Evolutionary conservation across 2,797 vertebrate species (phyloP).

Genomic region (Syngnathus acus): DNA sequence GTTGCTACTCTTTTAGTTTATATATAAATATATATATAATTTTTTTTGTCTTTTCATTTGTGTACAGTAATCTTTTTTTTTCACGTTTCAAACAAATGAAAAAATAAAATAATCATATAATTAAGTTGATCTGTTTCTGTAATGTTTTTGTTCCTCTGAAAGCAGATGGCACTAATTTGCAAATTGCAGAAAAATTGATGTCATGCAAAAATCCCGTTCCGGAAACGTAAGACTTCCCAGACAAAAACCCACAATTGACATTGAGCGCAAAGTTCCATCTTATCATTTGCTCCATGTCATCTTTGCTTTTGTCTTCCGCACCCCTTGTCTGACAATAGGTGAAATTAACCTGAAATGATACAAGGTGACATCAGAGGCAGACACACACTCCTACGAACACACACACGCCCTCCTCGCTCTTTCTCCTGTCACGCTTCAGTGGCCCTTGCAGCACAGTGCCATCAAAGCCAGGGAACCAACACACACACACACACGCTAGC

Average conservation of each 20-base stretch:
- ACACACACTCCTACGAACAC: slow-evolving; percentile 28
- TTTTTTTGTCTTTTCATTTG: too few relatives aligned
- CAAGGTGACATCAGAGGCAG: slow-evolving; percentile 63
- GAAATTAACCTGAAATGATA: slow-evolving; percentile 72
- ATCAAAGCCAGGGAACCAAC: slow-evolving; percentile 55
- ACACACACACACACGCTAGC: slow-evolving; percentile 14
- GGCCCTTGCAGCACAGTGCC: slow-evolving; percentile 51
- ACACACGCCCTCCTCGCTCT: slow-evolving; percentile 1
- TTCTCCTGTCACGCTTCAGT: slow-evolving; percentile 51
- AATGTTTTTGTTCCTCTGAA: too few relatives aligned
- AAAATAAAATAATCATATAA: too few relatives aligned
- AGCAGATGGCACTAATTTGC: neutral
- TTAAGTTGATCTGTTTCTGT: too few relatives aligned
- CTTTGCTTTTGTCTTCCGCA: slow-evolving; percentile 37
- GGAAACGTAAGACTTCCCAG: neutral
- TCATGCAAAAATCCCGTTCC: too few relatives aligned
- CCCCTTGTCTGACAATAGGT: slow-evolving; percentile 53
- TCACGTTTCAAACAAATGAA: too few relatives aligned
- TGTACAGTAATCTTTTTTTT: too few relatives aligned
- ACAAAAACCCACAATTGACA: slow-evolving; percentile 7
- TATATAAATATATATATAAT: too few relatives aligned
- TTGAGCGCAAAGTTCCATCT: slow-evolving; percentile 45
- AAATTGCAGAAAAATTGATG: neutral
- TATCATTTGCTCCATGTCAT: slow-evolving; percentile 49
- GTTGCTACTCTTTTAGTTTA: too few relatives aligned